Evolutionary conservation across 2,797 vertebrate species (phyloP).

Genomic region (Enteromius trimaculatus): DNA sequence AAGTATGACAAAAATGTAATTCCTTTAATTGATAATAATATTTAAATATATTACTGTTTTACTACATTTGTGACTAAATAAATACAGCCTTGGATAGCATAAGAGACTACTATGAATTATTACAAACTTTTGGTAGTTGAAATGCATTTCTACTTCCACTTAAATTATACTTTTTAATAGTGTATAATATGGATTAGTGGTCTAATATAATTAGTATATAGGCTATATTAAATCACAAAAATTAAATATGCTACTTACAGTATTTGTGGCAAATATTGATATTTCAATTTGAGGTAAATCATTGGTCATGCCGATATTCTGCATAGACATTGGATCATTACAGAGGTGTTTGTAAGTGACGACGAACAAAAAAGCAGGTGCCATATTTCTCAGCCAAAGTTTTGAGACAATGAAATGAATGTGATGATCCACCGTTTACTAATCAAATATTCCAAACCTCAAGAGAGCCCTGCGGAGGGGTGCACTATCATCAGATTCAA

Average conservation of each 20-base stretch:
- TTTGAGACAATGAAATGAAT: slow-evolving; percentile 19
- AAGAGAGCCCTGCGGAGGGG: slow-evolving; percentile 4
- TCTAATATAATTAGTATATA: background rate
- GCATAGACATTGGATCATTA: background rate
- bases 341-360: slow-evolving; percentile 6
- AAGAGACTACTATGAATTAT: background rate
- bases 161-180: too few relatives aligned
- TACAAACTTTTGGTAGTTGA: too few relatives aligned
- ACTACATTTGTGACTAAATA: background rate
- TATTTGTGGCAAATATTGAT: background rate
- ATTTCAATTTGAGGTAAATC: background rate
- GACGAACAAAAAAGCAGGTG: background rate
- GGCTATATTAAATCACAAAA: background rate
- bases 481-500: background rate
- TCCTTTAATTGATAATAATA: background rate
- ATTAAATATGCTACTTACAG: background rate
- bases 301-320: background rate
- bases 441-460: slow-evolving; percentile 8
- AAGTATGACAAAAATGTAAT: background rate
- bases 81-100: background rate
- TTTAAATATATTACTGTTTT: background rate
- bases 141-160: too few relatives aligned
- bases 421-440: background rate
- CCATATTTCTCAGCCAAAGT: background rate
- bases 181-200: background rate